Percentiles rank a stretch among this genome's conserved stretches.
Conservation (phyloP, 2,797 vertebrate species). For the Rhynchonycteris naso region DNA sequence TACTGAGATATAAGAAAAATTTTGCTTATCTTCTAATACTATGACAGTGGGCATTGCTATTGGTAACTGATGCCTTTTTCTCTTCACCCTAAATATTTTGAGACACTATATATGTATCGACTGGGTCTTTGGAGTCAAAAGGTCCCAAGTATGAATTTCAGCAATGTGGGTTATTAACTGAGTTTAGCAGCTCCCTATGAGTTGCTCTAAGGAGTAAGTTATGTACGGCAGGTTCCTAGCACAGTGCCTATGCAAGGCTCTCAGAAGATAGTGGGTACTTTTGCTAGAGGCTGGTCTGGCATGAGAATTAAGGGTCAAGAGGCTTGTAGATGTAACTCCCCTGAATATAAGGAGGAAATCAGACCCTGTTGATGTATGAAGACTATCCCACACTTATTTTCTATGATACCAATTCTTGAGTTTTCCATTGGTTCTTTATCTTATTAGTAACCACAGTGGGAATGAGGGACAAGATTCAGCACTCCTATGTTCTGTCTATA, state of each 20-base stretch:
- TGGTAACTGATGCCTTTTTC: neutral
- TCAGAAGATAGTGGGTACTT: neutral
- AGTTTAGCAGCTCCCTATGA: neutral
- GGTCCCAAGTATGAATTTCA: neutral
- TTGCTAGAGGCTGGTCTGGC: neutral
- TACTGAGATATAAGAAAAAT: neutral
- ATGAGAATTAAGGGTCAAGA: neutral
- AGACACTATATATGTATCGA: neutral
- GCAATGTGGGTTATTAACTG: neutral
- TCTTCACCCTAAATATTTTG: neutral
- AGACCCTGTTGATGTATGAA: neutral
- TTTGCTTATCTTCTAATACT: neutral
- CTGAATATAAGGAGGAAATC: neutral
- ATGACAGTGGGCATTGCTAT: neutral
- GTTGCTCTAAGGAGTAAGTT: neutral
- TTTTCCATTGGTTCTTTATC: neutral
- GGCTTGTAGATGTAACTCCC: neutral
- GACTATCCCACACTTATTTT: neutral
- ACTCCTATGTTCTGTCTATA: neutral
- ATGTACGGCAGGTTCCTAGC: neutral
- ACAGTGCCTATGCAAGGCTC: neutral
- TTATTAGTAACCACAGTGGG: neutral
- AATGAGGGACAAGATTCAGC: neutral
- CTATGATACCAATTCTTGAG: neutral
- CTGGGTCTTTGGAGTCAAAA: neutral